phyloP scores from a whole-genome alignment of 1,140 invertebrate genomes.

The Caenorhabditis briggsae region DNA sequence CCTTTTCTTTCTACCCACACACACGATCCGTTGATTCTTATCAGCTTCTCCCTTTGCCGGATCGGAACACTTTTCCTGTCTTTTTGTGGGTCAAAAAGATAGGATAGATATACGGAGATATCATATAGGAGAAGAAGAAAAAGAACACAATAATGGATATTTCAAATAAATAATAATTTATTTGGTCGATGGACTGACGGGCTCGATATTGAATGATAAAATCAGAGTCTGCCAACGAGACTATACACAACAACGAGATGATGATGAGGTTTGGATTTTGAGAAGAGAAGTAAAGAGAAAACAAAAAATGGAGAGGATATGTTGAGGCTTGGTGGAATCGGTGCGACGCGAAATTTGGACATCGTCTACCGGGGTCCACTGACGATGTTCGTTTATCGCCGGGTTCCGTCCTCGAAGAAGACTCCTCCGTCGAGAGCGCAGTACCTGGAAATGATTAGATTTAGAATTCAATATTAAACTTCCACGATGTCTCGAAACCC shows the following conservation, averaged over 20 bases:
- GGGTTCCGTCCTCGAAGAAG: conserved; percentile 61
- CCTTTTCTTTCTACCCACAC: background rate
- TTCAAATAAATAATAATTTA: conserved; percentile 57
- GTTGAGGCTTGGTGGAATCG: conserved; percentile 46
- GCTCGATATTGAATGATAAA: conserved; percentile 29
- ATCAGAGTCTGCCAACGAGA: conserved; percentile 44
- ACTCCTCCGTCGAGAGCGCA: conserved; percentile 60
- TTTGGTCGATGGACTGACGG: conserved; percentile 51
- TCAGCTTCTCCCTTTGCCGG: background rate
- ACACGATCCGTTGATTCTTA: conserved; percentile 43
- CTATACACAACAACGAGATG: conserved; percentile 55
- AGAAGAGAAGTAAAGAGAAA: conserved; percentile 30
- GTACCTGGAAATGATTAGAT: conserved; percentile 9
- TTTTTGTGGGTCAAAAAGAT: conserved; percentile 53
- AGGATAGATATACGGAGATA: conserved; percentile 20
- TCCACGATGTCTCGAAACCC: too few relatives aligned
- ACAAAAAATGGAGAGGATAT: conserved; percentile 44
- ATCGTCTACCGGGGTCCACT: conserved; percentile 49
- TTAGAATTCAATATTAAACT: background rate
- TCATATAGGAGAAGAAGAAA: background rate
- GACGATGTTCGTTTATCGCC: conserved; percentile 55
- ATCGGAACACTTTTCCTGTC: conserved; percentile 50
- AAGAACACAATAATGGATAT: background rate
- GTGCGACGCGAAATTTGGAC: conserved; percentile 48
- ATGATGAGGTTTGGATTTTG: conserved; percentile 52